A percentile compares a stretch with the other conserved stretches of the same genome.
Evolutionary conservation across 35 echinoderm and acorn worm species (phyloP).

Genomic region (Hemicentrotus pulcherrimus): DNA sequence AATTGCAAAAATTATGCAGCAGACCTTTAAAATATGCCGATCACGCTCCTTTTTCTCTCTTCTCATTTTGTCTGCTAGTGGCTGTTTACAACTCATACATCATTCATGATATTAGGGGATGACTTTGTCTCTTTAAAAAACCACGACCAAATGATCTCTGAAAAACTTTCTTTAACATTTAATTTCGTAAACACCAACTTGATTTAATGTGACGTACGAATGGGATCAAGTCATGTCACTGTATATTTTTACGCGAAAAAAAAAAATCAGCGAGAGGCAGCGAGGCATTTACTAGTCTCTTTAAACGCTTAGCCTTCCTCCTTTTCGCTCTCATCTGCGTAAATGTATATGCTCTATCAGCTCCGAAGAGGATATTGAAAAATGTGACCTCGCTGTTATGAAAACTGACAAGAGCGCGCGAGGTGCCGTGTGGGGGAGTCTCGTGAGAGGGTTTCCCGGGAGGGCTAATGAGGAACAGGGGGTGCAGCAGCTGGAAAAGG

Average conservation of each 20-base stretch:
- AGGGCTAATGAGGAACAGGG: not conserved
- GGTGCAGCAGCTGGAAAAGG: not conserved
- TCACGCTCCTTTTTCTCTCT: too few species aligned
- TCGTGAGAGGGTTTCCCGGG: not conserved
- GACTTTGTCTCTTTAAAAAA: not conserved
- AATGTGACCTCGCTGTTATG: not conserved
- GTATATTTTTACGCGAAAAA: not conserved
- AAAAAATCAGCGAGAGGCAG: not conserved
- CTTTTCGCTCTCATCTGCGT: not conserved
- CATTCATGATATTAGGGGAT: not conserved
- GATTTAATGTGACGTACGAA: not conserved
- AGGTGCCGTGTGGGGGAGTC: not conserved
- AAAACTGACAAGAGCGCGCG: not conserved
- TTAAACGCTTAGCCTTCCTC: not conserved
- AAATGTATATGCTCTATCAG: not conserved
- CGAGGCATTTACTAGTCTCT: not conserved
- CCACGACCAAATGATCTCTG: not conserved
- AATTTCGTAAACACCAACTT: not conserved
- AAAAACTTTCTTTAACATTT: not conserved
- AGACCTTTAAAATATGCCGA: too few species aligned
- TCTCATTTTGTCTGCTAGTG: too few species aligned
- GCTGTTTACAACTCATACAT: not conserved
- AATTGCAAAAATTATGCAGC: too few species aligned
- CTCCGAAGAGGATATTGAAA: not conserved
- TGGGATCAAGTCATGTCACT: not conserved